These are phyloP conservation scores for Callaeas wilsoni DNA, from an alignment of 2,113 vertebrate species.

Conservation along the genomic window DNA sequence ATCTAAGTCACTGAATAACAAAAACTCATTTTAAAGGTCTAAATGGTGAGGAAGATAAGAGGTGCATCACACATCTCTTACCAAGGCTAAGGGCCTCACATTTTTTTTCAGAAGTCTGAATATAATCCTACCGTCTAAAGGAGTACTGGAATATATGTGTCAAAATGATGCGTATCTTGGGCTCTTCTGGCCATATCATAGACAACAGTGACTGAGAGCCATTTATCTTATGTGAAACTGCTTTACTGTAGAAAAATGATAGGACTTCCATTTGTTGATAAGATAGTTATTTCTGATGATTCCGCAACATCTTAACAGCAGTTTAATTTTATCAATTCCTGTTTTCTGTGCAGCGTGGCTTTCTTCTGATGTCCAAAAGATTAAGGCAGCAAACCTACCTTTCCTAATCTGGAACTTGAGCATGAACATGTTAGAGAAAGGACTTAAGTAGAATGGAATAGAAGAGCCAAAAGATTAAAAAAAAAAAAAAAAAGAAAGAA, in stretches of 20 bases:
- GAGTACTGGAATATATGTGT: conserved; percentile 63
- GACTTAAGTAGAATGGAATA: neutral
- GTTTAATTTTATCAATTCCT: conserved; percentile 62
- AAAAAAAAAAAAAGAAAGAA: neutral
- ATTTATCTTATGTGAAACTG: conserved; percentile 70
- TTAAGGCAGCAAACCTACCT: conserved; percentile 45
- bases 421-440: neutral
- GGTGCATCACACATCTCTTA: conserved; percentile 6
- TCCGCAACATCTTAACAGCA: conserved; percentile 11
- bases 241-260: conserved; percentile 69
- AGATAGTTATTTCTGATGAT: conserved; percentile 68
- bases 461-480: neutral
- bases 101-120: conserved; percentile 41
- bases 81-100: conserved; percentile 2
- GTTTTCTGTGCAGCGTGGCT: conserved; percentile 17
- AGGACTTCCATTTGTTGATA: conserved; percentile 66
- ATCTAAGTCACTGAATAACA: neutral
- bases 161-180: conserved; percentile 69
- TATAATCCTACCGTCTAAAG: conserved; percentile 54
- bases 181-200: conserved; percentile 42
- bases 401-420: conserved; percentile 37
- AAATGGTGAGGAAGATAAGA: neutral
- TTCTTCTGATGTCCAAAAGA: conserved; percentile 51
- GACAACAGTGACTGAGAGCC: conserved; percentile 65
- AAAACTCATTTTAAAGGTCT: neutral